Base-by-base conservation (phyloP, 1,140 invertebrate species). In the Drosophila leontia region DNA sequence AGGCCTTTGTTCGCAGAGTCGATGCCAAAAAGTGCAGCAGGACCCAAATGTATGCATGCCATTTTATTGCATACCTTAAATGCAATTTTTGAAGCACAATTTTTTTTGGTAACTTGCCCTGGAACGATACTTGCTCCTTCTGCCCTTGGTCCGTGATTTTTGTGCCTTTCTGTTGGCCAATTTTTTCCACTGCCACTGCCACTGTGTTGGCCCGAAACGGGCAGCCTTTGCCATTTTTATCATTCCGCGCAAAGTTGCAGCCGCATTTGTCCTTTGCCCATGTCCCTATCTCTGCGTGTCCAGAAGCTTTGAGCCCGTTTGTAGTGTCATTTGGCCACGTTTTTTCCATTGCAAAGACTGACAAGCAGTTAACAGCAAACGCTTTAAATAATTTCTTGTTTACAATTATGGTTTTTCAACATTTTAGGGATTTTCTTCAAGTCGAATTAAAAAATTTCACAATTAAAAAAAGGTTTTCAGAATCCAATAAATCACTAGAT, bases 11-110 rank as follows among this genome's bases (percentile, higher is more conserved):
- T 67, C 48, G 34, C 45, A 15, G 47, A 32, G 42, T 26, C 19
- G 34, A 67, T 44, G 13, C 35, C n/a, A 56, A 82, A 60, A 75
- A 64, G 47, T 34, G 15, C 37, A 53, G 58, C 23, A 80, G 32
- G 57, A 55, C 48, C 65, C 61, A 82, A 85, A 72, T 80, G 50
- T 87, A 84, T 88, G 84, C 77, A 88, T 84, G 65, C 75, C 77
- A 62, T 70, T 88, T 87, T 77, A 88, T 77, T 81, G 82, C 80
- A 83, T 82, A 83, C 80, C 80, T 82, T 81, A 81, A 87, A 87
- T 87, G 80, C 80, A 88, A 88, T 78, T 87, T 86, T 76, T 63
- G 47, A 48, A 71, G 72, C 45, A 55, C 83, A 80, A 82, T 62
- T 86, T 44, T 50, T 50, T 50, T 50, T 12, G 71, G 39, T 29